Evolutionary conservation across 2,113 vertebrate genomes (phyloP), one percentile per base, ranked within the genome.

Genomic region (Calidris pygmaea): DNA sequence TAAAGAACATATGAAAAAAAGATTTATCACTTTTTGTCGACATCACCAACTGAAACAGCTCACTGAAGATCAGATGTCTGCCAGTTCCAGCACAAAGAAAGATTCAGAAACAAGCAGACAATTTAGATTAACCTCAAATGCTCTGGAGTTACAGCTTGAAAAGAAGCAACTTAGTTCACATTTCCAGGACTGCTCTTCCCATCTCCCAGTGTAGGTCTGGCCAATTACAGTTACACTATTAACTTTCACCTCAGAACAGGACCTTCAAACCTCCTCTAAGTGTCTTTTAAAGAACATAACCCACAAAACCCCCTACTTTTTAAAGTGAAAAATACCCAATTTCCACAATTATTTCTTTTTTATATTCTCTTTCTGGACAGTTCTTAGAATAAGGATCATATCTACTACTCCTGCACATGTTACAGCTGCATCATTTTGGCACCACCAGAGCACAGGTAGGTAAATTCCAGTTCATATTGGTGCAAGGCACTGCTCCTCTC

Each of bases 301-400:
- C 9, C 12, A 80, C 21, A 73, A 41, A 14, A 3, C 1, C 0
- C 0, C 4, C 15, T 48, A 29, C 8, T n/a, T 85, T 60, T 80
- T 11, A 1, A 65, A 84, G 43, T 10, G 1, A 72, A 37, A 79
- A 77, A 60, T 4, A 78, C 2, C 20, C 4, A 7, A 19, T 60
- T 88, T 52, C 12, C 32, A 52, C 4, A 41, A 29, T 30, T 1
- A 2, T 24, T 50, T 74, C 6, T 71, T 75, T 29, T 29, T 39
- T 0, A 68, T 55, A 84, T 17, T 72, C 59, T 68, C 35, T 23
- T 77, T 65, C 68, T 52, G 16, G 6, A 45, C 14, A 87, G 43
- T 32, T 65, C n/a, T 63, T 50, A 68, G 37, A 47, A 39, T 34
- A 75, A 15, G 8, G 30, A 47, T 35, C 3, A 0, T 30, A 73